Evolutionary conservation across 1,140 invertebrate species (phyloP).

Genomic region (Drosophila subpulchrella): DNA sequence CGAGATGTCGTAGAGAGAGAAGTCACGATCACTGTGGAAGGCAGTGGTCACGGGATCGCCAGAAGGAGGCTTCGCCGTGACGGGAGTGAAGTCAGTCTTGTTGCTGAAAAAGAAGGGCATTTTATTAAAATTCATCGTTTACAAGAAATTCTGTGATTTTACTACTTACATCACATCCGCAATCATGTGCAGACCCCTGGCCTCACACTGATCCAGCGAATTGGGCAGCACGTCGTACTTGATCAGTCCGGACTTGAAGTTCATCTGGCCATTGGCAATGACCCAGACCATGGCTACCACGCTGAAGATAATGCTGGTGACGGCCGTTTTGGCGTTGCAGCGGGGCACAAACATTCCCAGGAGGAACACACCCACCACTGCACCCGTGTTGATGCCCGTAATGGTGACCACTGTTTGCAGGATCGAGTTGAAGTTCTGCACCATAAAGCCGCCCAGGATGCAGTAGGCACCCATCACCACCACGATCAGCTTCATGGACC

Average conservation of each 20-base stretch:
- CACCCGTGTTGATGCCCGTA: conserved; percentile 88
- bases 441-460: conserved; percentile 87
- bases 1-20: conserved; percentile 86
- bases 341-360: conserved; percentile 90
- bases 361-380: conserved; percentile 89
- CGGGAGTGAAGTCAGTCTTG: conserved; percentile 22
- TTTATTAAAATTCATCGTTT: too few species aligned
- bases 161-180: conserved; percentile 53
- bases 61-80: conserved; percentile 1
- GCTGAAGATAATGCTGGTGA: conserved; percentile 88
- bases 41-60: conserved; percentile 50
- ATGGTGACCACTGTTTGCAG: conserved; percentile 88
- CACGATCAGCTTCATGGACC: conserved; percentile 87
- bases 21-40: conserved; percentile 76
- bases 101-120: conserved; percentile 13
- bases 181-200: conserved; percentile 63
- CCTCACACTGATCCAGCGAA: conserved; percentile 87
- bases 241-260: conserved; percentile 86
- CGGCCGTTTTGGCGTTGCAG: conserved; percentile 89
- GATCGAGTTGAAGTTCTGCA: conserved; percentile 87
- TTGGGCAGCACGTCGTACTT: conserved; percentile 85
- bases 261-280: conserved; percentile 90
- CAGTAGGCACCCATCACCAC: conserved; percentile 86
- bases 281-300: conserved; percentile 91
- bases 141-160: too few species aligned